These are phyloP conservation scores for Dichetophora obliterata DNA, from an alignment of 2,888 invertebrate genomes.

Conservation along the genomic window DNA sequence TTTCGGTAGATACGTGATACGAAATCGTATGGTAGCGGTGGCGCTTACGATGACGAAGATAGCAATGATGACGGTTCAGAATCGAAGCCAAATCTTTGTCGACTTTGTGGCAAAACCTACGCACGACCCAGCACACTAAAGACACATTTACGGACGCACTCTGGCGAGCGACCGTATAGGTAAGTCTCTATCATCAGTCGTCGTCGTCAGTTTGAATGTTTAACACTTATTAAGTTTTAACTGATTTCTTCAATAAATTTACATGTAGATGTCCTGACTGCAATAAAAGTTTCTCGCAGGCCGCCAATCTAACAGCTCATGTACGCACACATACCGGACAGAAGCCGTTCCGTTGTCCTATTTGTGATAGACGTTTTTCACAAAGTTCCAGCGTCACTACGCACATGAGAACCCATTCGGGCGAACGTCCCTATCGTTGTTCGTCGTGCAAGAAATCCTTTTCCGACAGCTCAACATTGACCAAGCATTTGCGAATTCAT, in stretches of 20 bases:
- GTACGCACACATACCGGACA: conserved; percentile 92
- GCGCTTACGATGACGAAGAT: conserved; percentile 78
- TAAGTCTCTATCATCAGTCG: conserved; percentile 44
- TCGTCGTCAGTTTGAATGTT: too few species aligned
- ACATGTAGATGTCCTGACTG: conserved; percentile 82
- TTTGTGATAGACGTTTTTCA: conserved; percentile 96
- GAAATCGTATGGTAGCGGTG: conserved; percentile 65
- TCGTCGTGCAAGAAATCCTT: conserved; percentile 98
- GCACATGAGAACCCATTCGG: conserved; percentile 99
- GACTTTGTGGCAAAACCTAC: conserved; percentile 96
- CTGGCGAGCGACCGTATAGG: conserved; percentile 83
- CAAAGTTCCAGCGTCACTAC: conserved; percentile 97
- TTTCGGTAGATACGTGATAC: conserved; percentile 53
- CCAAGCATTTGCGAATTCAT: conserved; percentile 89
- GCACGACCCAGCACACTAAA: conserved; percentile 96
- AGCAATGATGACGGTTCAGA: conserved; percentile 70
- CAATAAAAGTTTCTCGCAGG: conserved; percentile 97
- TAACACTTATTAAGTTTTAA: neutral
- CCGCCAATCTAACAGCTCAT: conserved; percentile 98
- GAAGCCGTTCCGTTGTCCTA: conserved; percentile 97
- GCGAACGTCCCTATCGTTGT: conserved; percentile 92
- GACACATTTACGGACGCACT: conserved; percentile 96
- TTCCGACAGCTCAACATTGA: conserved; percentile 97
- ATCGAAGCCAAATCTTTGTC: conserved; percentile 88
- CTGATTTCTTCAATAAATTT: neutral